phyloP scores from a whole-genome alignment of 2,113 vertebrate species.

The Raja brachyura region DNA sequence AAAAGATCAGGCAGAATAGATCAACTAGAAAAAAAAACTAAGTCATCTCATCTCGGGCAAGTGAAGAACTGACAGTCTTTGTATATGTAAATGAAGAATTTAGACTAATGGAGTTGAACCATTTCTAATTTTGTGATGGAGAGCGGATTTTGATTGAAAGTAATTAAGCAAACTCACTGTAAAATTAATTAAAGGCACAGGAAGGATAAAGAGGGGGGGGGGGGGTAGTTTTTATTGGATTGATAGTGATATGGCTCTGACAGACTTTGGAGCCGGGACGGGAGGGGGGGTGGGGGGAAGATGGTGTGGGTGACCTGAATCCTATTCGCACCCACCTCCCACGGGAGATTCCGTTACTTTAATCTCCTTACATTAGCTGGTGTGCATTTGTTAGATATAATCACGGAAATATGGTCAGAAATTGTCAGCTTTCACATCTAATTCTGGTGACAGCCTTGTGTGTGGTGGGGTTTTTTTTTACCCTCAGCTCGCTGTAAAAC shows the following conservation, averaged over 20 bases:
- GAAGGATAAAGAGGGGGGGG: constrained; percentile 40
- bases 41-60: constrained; percentile 48
- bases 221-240: constrained; percentile 89
- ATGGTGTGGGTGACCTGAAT: constrained; percentile 99
- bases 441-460: constrained; percentile 97
- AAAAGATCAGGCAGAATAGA: constrained; percentile 55
- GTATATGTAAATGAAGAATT: constrained; percentile 99
- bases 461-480: constrained; percentile 52
- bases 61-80: constrained; percentile 89
- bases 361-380: constrained; percentile 99
- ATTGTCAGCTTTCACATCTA: constrained; percentile 99
- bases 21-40: constrained; percentile 49
- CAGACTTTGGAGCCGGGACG: constrained; percentile 58
- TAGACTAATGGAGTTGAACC: constrained; percentile 99
- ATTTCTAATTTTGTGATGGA: constrained; percentile 99
- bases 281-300: constrained; percentile 87
- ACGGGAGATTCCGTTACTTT: constrained; percentile 99
- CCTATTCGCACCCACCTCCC: constrained; percentile 98
- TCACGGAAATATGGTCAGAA: constrained; percentile 99
- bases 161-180: constrained; percentile 99
- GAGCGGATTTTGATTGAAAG: constrained; percentile 99
- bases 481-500: constrained; percentile 61
- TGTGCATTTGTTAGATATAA: constrained; percentile 99
- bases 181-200: constrained; percentile 99
- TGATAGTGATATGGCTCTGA: constrained; percentile 97